Conservation (phyloP, 1,140 invertebrate species). For the Trinorchestia longiramus region DNA sequence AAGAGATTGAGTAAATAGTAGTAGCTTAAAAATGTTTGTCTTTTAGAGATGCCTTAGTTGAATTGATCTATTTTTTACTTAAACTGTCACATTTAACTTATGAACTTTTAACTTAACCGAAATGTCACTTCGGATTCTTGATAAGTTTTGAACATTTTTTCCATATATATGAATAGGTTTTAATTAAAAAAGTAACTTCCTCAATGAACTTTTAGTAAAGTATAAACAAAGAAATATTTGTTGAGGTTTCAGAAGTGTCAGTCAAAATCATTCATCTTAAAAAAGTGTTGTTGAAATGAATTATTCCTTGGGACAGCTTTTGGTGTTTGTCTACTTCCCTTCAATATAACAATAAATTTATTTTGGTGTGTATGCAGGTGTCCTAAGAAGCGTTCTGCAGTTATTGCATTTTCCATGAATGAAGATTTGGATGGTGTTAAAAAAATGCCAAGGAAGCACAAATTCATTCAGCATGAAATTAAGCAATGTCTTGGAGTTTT, state of each 20-base stretch:
- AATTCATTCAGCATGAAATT: slow-evolving; percentile 54
- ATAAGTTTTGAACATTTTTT: no score
- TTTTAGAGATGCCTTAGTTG: no score
- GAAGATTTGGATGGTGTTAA: slow-evolving; percentile 23
- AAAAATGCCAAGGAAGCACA: slow-evolving; percentile 56
- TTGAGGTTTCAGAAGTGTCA: neutral
- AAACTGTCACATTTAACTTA: no score
- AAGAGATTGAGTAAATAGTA: no score
- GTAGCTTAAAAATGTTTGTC: no score
- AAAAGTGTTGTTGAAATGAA: neutral
- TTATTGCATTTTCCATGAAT: slow-evolving; percentile 35
- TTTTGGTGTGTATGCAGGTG: slow-evolving; percentile 20
- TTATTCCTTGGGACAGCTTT: neutral
- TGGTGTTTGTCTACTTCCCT: neutral
- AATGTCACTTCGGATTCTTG: no score
- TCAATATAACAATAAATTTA: neutral
- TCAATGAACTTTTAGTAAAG: neutral
- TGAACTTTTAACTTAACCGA: no score
- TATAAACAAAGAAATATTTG: neutral
- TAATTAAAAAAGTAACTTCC: no score
- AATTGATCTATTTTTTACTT: no score
- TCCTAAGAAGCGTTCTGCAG: slow-evolving; percentile 25
- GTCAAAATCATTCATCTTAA: neutral
- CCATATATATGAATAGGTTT: no score
- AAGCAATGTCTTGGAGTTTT: slow-evolving; percentile 50